These are phyloP conservation scores for Syndactyla subalaris DNA, from an alignment of 2,797 vertebrate genomes.

Conservation along the genomic window DNA sequence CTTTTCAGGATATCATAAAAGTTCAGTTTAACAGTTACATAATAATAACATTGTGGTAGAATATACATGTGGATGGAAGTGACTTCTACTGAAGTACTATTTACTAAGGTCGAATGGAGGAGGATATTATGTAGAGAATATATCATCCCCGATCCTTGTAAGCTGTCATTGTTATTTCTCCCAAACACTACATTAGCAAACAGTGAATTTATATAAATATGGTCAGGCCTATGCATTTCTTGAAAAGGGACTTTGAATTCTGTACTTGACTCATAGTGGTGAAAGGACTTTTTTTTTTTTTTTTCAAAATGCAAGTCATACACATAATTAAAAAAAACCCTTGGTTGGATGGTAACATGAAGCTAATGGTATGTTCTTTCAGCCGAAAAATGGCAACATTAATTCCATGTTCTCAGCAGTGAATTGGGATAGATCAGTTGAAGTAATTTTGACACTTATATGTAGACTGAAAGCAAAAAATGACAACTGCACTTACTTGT, in stretches of 20 bases:
- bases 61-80: not conserved
- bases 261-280: not conserved
- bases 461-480: not conserved
- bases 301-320: not conserved
- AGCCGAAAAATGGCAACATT: not conserved
- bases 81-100: not conserved
- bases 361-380: not conserved
- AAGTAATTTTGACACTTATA: not conserved
- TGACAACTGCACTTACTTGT: not conserved
- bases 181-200: not conserved
- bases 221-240: not conserved
- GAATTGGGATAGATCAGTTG: not conserved
- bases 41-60: not conserved
- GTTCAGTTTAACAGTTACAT: not conserved
- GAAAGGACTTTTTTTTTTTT: not conserved
- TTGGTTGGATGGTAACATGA: not conserved
- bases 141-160: not conserved
- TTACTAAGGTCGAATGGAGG: not conserved
- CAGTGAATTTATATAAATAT: not conserved
- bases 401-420: not conserved
- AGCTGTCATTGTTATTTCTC: not conserved
- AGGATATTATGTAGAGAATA: not conserved
- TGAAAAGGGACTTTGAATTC: slow-evolving; percentile 36
- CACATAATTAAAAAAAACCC: not conserved
- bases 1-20: not conserved